Evolutionary conservation across 1,140 invertebrate genomes (phyloP), one percentile per base, ranked within the genome.

Genomic region (Rhizoglyphus robini): DNA sequence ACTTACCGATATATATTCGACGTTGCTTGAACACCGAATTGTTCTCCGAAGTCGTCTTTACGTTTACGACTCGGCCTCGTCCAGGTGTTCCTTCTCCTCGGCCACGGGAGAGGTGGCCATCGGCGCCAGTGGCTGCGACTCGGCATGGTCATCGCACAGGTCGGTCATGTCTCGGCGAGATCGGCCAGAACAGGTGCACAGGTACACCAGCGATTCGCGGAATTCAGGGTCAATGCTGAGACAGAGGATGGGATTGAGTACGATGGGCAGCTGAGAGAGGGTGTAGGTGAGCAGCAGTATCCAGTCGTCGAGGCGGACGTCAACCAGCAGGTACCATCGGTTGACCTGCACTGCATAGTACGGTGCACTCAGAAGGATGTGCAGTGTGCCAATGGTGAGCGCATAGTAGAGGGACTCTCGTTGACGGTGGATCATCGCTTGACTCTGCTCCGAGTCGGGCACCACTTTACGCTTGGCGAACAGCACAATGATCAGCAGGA

Each of bases 31-130:
- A n/a, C n/a, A n/a, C n/a, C n/a, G n/a, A n/a, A n/a, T n/a, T n/a
- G n/a, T n/a, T n/a, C n/a, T n/a, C n/a, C n/a, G n/a, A n/a, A n/a
- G n/a, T n/a, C n/a, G n/a, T n/a, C n/a, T n/a, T n/a, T n/a, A n/a
- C n/a, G 3, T 23, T 51, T 51, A 63, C 8, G 25, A 15, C 18
- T 64, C 63, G 15, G 63, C 63, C 31, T 64, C 63, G 31, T 64
- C 63, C 41, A 64, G 47, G 41, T 64, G 63, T 38, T 64, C 63
- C 25, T 64, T 64, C 31, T 64, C 63, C 41, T 64, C 63, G 27
- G 63, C 46, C 1, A 64, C 34, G 15, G 63, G 63, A 27, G 63
- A 64, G 20, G 63, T 64, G 11, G 63, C 63, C 47, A 64, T 48
- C n/a, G 63, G 63, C 41, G 63, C 63, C 29, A 64, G 29, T 51